Percentiles rank a stretch among this genome's conserved stretches.
Evolutionary conservation across 2,888 invertebrate species (phyloP).

Genomic region (Tenodera sinensis): DNA sequence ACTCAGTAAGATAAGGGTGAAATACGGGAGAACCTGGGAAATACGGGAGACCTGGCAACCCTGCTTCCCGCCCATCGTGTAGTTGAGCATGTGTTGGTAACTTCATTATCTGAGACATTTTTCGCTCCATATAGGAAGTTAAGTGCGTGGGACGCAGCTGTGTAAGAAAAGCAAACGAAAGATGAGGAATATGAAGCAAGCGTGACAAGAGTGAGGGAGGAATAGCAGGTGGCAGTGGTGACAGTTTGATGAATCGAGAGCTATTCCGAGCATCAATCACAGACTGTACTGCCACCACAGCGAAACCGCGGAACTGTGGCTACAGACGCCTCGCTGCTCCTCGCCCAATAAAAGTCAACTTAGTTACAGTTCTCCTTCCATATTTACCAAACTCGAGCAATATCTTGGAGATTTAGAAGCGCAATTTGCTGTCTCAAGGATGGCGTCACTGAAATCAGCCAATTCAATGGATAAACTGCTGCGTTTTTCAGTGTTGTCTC

Average conservation of each 20-base stretch:
- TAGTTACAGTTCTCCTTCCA: background rate
- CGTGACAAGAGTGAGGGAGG: background rate
- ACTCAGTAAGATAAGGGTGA: too few relatives aligned
- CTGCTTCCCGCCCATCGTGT: too few relatives aligned
- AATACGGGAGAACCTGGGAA: too few relatives aligned
- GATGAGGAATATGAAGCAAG: background rate
- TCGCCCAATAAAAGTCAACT: slow-evolving; percentile 11
- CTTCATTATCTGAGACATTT: background rate
- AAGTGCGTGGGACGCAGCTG: background rate
- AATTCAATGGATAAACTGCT: background rate
- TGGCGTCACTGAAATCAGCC: background rate
- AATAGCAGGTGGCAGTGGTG: background rate
- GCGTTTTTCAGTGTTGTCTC: too few relatives aligned
- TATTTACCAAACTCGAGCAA: background rate
- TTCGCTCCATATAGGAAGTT: background rate
- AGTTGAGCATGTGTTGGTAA: background rate
- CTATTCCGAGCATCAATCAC: slow-evolving; percentile 4
- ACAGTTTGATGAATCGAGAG: slow-evolving; percentile 8
- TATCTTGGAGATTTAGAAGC: background rate
- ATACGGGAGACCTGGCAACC: too few relatives aligned
- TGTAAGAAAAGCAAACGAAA: background rate
- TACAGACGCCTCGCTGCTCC: background rate
- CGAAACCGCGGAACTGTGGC: background rate
- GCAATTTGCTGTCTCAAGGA: background rate
- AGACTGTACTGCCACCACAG: background rate